Percentiles rank a stretch among this genome's conserved stretches.
Conservation (phyloP, 2,888 invertebrate genomes). For the Galerucella calmariensis region DNA sequence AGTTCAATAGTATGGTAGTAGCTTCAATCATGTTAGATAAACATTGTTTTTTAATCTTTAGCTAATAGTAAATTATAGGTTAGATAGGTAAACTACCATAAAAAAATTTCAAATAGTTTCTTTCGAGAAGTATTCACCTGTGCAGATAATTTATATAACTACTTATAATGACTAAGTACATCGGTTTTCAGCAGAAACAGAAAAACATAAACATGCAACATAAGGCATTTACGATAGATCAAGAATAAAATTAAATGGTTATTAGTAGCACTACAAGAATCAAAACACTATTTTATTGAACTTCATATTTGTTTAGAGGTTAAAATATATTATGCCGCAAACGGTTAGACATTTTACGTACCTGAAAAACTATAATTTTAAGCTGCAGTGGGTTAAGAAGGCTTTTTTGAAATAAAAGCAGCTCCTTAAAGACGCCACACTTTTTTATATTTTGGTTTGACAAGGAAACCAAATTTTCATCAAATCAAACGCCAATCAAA, state of each 20-base stretch:
- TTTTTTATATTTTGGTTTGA: constrained; percentile 27
- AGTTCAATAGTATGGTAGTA: too few relatives aligned
- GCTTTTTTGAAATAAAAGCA: background rate
- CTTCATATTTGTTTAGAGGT: constrained; percentile 15
- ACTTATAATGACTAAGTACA: too few relatives aligned
- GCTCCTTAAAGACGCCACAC: constrained; percentile 17
- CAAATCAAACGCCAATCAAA: background rate
- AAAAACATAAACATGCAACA: background rate
- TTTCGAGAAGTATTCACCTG: too few relatives aligned
- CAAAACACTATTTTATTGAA: background rate
- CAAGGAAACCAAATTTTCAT: background rate
- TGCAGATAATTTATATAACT: too few relatives aligned
- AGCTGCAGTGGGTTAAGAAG: background rate
- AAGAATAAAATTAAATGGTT: background rate
- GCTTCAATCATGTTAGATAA: too few relatives aligned
- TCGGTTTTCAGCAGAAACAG: background rate
- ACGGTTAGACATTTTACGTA: background rate
- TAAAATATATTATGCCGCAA: constrained; percentile 27
- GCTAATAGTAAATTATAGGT: too few relatives aligned
- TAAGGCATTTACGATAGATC: background rate
- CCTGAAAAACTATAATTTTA: constrained; percentile 4
- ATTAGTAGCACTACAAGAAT: background rate
- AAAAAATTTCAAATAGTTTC: too few relatives aligned
- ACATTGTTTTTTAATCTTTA: too few relatives aligned
- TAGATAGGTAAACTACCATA: too few relatives aligned